These are phyloP conservation scores for Leptocoma aspasia DNA, from an alignment of 2,113 vertebrate species.

Conservation along the genomic window DNA sequence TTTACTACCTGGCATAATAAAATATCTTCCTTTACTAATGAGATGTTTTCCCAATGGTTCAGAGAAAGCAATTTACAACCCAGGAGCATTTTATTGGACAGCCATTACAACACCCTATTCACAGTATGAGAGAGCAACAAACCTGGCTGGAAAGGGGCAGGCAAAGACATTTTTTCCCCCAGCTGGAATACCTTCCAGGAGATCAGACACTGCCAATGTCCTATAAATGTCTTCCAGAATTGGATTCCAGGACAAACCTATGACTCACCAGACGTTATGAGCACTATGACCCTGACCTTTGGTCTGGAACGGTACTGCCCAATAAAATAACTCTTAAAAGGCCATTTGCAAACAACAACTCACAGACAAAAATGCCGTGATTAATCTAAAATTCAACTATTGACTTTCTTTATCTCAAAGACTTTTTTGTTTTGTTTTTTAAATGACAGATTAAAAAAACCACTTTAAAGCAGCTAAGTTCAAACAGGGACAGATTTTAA, in stretches of 20 bases:
- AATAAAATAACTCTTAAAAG: not conserved
- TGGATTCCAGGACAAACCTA: constrained; percentile 31
- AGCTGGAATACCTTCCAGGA: not conserved
- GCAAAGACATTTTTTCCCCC: not conserved
- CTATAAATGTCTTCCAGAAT: constrained; percentile 18
- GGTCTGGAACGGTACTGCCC: not conserved
- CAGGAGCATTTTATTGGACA: not conserved
- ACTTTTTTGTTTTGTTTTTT: not conserved
- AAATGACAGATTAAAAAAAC: not conserved
- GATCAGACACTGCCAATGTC: not conserved
- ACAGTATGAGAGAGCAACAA: not conserved
- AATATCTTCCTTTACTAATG: not conserved
- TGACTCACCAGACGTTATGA: constrained; percentile 47
- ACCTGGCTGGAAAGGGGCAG: not conserved
- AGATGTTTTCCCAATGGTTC: not conserved
- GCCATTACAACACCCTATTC: not conserved
- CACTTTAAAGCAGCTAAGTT: not conserved
- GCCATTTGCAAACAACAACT: not conserved
- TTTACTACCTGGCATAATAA: not conserved
- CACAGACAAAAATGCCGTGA: not conserved
- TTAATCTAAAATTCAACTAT: not conserved
- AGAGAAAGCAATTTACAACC: not conserved
- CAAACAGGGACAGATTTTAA: not conserved
- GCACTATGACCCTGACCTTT: constrained; percentile 34
- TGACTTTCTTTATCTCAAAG: not conserved